These are phyloP conservation scores for Hirtodrosophila trivittata DNA, from an alignment of 2,888 invertebrate genomes.

Conservation along the genomic window DNA sequence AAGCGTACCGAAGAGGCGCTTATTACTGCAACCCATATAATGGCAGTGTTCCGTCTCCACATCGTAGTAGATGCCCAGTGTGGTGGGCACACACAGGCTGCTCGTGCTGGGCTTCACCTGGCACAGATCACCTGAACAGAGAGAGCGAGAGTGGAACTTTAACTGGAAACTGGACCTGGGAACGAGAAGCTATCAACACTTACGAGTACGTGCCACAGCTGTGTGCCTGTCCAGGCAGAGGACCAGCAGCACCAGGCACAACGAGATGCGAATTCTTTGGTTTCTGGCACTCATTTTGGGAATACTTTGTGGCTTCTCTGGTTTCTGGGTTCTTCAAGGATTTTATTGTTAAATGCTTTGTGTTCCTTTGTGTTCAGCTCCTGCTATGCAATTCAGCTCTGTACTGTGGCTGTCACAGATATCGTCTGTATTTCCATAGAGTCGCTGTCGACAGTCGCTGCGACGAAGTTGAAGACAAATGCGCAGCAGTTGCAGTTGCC, in stretches of 20 bases:
- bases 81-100: conserved; percentile 76
- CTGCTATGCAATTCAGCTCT: conserved; percentile 54
- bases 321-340: neutral
- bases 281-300: conserved; percentile 32
- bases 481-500: conserved; percentile 65
- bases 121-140: conserved; percentile 76
- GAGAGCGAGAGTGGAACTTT: neutral
- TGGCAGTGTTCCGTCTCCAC: conserved; percentile 80
- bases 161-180: neutral
- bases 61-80: conserved; percentile 81
- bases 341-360: neutral
- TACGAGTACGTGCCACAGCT: conserved; percentile 55
- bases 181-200: conserved; percentile 23
- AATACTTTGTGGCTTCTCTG: conserved; percentile 3
- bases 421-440: conserved; percentile 56
- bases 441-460: conserved; percentile 35
- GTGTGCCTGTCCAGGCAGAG: conserved; percentile 36
- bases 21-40: conserved; percentile 79
- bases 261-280: conserved; percentile 9
- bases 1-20: conserved; percentile 72
- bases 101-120: conserved; percentile 76
- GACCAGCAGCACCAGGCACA: conserved; percentile 47
- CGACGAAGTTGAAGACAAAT: conserved; percentile 55
- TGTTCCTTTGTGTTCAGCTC: neutral
- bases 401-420: conserved; percentile 46